Conservation (phyloP, 2,888 invertebrate species). For the Labia minor region DNA sequence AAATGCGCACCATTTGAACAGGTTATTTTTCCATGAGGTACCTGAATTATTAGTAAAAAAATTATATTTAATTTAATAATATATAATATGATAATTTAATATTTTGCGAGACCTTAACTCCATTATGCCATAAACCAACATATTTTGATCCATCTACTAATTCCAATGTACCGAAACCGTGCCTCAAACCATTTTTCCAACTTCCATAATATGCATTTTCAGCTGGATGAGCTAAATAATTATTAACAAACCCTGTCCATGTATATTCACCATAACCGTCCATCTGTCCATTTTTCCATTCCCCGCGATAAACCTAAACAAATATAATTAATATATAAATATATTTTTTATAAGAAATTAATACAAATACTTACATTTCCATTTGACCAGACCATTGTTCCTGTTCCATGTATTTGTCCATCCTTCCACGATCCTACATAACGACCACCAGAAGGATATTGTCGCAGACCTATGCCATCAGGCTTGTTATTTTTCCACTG, state of each 20-base stretch:
- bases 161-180: slow-evolving; percentile 40
- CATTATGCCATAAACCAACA: slow-evolving; percentile 44
- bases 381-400: slow-evolving; percentile 50
- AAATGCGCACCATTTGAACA: not conserved
- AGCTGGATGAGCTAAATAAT: slow-evolving; percentile 43
- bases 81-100: too few relatives aligned
- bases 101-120: slow-evolving; percentile 42
- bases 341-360: slow-evolving; percentile 7
- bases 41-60: not conserved
- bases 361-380: slow-evolving; percentile 40
- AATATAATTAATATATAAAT: slow-evolving; percentile 8
- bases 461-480: slow-evolving; percentile 45
- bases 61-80: not conserved
- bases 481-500: slow-evolving; percentile 35
- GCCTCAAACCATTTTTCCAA: slow-evolving; percentile 45
- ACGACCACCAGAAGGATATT: slow-evolving; percentile 43
- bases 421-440: slow-evolving; percentile 47
- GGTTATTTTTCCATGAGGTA: not conserved
- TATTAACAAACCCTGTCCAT: slow-evolving; percentile 45
- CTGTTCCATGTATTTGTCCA: slow-evolving; percentile 44
- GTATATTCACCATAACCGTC: slow-evolving; percentile 48
- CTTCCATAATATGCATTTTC: slow-evolving; percentile 43
- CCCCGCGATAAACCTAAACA: slow-evolving; percentile 46
- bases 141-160: slow-evolving; percentile 44
- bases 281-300: slow-evolving; percentile 46